A percentile compares a stretch with the other conserved stretches of the same genome.
Evolutionary conservation across 2,797 vertebrate species (phyloP).

Genomic region (Sebastolobus altivelis): DNA sequence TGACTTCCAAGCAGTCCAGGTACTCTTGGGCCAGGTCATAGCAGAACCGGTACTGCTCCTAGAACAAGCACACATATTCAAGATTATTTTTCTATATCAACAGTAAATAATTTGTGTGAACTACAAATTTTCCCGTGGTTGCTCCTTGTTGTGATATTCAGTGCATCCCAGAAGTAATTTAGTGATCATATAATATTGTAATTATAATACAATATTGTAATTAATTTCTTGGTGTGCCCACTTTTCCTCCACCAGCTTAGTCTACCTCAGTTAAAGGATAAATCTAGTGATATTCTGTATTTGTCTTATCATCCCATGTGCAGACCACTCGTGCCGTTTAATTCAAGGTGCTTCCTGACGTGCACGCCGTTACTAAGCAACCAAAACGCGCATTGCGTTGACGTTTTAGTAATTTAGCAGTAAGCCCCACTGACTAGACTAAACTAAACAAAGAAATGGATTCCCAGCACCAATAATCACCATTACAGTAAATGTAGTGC

Average conservation of each 20-base stretch:
- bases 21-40: slow-evolving; percentile 97
- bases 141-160: neutral
- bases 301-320: neutral
- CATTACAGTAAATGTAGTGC: neutral
- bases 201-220: neutral
- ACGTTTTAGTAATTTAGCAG: neutral
- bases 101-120: neutral
- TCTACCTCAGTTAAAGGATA: neutral
- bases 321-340: neutral
- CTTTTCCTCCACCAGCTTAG: neutral
- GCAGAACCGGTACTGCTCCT: slow-evolving; percentile 99
- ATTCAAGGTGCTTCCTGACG: neutral
- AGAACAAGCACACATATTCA: neutral
- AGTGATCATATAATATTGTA: neutral
- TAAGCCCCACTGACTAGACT: neutral
- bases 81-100: neutral
- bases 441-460: neutral
- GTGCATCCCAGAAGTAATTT: too few relatives aligned
- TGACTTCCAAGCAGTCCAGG: slow-evolving; percentile 92
- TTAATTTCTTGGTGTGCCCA: neutral
- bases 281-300: neutral
- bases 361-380: neutral
- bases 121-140: neutral
- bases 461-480: neutral
- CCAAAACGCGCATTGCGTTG: neutral